A percentile compares a stretch with the other conserved stretches of the same genome.
Conservation (phyloP, 2,888 invertebrate genomes). For the Hirtodrosophila duncani region DNA sequence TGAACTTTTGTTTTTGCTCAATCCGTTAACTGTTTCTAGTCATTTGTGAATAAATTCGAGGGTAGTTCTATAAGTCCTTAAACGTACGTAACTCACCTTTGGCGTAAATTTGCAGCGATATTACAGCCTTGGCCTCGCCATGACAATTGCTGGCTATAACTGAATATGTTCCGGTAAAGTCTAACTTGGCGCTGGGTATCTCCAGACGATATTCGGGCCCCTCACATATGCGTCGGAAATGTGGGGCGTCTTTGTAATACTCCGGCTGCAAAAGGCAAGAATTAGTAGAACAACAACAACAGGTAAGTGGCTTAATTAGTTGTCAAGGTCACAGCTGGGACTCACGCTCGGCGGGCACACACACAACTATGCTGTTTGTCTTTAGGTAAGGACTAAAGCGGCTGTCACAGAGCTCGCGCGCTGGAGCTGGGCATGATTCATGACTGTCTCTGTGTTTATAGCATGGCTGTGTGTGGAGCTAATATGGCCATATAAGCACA, state of each 20-base stretch:
- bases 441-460: conserved; percentile 16
- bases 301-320: conserved; percentile 17
- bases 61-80: no score
- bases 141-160: conserved; percentile 89
- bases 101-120: conserved; percentile 90
- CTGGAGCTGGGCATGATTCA: conserved; percentile 20
- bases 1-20: neutral
- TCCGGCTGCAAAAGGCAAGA: conserved; percentile 83
- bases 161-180: conserved; percentile 92
- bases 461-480: conserved; percentile 50
- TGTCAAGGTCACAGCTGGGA: conserved; percentile 32
- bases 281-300: neutral
- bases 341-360: no score
- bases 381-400: conserved; percentile 19
- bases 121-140: conserved; percentile 91
- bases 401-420: conserved; percentile 3
- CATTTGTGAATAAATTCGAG: no score
- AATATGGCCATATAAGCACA: conserved; percentile 67
- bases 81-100: conserved; percentile 81
- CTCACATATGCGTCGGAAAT: conserved; percentile 85
- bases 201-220: conserved; percentile 90
- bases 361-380: no score
- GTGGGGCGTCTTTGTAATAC: conserved; percentile 91
- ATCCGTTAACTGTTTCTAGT: no score
- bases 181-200: conserved; percentile 90